A percentile compares a stretch with the other conserved stretches of the same genome.
phyloP scores from a whole-genome alignment of 2,797 vertebrate species.

The Bovichtus diacanthus region DNA sequence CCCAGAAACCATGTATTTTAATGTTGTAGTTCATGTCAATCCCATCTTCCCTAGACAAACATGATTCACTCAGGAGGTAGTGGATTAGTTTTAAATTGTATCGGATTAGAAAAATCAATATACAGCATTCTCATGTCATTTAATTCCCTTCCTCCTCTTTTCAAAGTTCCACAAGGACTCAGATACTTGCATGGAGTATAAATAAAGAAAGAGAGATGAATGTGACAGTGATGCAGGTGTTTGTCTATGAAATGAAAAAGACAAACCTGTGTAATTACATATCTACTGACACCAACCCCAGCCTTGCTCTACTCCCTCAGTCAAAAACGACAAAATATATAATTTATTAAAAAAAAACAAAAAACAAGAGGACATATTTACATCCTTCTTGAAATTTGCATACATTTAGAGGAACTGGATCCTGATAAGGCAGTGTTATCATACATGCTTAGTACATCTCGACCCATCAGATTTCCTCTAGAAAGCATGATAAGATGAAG shows the following conservation, averaged over 20 bases:
- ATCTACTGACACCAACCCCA: slow-evolving; percentile 32
- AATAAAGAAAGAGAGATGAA: slow-evolving; percentile 26
- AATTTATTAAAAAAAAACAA: slow-evolving; percentile 14
- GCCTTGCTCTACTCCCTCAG: slow-evolving; percentile 31
- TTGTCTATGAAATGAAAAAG: slow-evolving; percentile 46
- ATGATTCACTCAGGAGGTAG: neutral
- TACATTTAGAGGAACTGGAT: slow-evolving; percentile 15
- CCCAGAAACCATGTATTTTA: slow-evolving; percentile 29
- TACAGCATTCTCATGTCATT: slow-evolving; percentile 9
- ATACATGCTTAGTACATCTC: slow-evolving; percentile 30
- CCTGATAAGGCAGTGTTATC: slow-evolving; percentile 27
- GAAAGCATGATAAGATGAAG: slow-evolving; percentile 53
- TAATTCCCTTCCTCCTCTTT: slow-evolving; percentile 22
- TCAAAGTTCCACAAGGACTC: slow-evolving; percentile 42
- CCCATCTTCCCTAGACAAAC: slow-evolving; percentile 11
- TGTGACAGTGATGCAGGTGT: slow-evolving; percentile 51
- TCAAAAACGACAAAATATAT: slow-evolving; percentile 34
- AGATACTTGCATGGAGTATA: slow-evolving; percentile 23
- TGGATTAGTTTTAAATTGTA: slow-evolving; percentile 16
- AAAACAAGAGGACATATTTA: slow-evolving; percentile 33
- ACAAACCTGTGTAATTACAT: slow-evolving; percentile 19
- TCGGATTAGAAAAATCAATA: slow-evolving; percentile 15
- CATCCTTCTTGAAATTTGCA: slow-evolving; percentile 32
- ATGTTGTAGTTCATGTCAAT: slow-evolving; percentile 21
- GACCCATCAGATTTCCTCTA: slow-evolving; percentile 43